A percentile compares a stretch with the other conserved stretches of the same genome.
Evolutionary conservation across 1,140 invertebrate genomes (phyloP).

Genomic region (Ericerus pela): DNA sequence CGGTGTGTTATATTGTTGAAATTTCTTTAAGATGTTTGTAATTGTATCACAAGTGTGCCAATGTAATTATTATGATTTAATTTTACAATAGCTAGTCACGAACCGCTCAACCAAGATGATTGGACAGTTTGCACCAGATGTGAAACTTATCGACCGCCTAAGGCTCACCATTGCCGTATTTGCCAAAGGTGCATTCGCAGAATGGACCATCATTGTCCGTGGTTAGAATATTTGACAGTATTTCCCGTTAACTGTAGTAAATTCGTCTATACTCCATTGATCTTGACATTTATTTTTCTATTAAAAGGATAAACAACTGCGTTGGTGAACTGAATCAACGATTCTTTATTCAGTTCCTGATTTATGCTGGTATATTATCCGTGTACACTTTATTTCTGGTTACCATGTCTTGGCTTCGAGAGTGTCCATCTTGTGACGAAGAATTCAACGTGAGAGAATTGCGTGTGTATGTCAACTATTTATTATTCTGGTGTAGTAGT

Average conservation of each 20-base stretch:
- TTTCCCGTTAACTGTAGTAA: not conserved
- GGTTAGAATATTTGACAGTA: conserved; percentile 33
- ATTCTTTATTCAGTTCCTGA: conserved; percentile 82
- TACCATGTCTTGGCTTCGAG: conserved; percentile 54
- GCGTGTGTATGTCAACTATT: conserved; percentile 47
- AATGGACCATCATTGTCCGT: conserved; percentile 87
- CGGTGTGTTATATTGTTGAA: conserved; percentile 28
- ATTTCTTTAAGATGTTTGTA: not conserved
- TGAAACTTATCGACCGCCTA: conserved; percentile 65
- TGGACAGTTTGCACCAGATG: conserved; percentile 77
- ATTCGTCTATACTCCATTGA: not conserved
- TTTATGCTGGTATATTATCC: conserved; percentile 53
- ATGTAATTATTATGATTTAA: not conserved
- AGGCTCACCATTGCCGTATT: conserved; percentile 78
- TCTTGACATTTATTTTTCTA: not conserved
- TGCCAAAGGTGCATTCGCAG: conserved; percentile 70
- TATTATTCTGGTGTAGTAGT: not conserved
- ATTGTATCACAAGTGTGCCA: not conserved
- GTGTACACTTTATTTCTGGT: conserved; percentile 56
- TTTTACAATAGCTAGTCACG: conserved; percentile 14
- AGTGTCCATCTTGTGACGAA: conserved; percentile 50
- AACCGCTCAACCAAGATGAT: conserved; percentile 41
- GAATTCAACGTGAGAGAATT: conserved; percentile 54
- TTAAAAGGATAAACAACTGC: conserved; percentile 82
- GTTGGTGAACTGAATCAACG: conserved; percentile 88